Conservation (phyloP, 2,113 vertebrate genomes). For the Strigops habroptila region DNA sequence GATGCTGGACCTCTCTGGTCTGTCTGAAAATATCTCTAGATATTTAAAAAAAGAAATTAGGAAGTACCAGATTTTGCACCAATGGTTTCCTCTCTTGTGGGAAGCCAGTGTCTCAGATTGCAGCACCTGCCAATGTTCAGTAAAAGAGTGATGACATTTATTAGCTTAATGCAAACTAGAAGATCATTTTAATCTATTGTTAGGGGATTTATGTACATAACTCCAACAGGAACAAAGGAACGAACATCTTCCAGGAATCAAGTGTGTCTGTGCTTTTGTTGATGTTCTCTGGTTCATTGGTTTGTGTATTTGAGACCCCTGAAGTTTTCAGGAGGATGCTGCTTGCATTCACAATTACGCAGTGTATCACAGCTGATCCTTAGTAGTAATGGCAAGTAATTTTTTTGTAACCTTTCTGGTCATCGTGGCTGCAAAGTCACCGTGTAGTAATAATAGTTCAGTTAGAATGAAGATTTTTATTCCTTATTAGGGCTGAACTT, state of each 20-base stretch:
- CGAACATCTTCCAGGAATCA: not conserved
- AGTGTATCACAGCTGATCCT: not conserved
- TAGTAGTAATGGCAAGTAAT: not conserved
- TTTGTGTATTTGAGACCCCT: not conserved
- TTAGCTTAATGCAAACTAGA: not conserved
- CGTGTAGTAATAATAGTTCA: not conserved
- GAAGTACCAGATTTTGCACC: not conserved
- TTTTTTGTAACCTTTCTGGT: not conserved
- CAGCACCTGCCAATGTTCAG: not conserved
- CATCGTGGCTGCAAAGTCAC: not conserved
- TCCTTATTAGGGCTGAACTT: not conserved
- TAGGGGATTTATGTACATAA: not conserved
- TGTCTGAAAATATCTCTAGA: not conserved
- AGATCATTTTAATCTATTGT: not conserved
- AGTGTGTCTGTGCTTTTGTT: not conserved
- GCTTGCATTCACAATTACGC: not conserved
- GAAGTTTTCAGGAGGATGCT: not conserved
- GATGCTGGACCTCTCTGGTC: not conserved
- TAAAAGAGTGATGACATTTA: not conserved
- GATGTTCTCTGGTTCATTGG: not conserved
- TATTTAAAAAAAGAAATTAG: not conserved
- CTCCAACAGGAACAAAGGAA: not conserved
- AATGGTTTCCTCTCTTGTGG: not conserved
- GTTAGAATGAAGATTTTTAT: not conserved
- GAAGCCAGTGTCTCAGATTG: not conserved